These are phyloP conservation scores for Corythornis madagascariensis DNA, from an alignment of 2,113 vertebrate species.

Conservation along the genomic window DNA sequence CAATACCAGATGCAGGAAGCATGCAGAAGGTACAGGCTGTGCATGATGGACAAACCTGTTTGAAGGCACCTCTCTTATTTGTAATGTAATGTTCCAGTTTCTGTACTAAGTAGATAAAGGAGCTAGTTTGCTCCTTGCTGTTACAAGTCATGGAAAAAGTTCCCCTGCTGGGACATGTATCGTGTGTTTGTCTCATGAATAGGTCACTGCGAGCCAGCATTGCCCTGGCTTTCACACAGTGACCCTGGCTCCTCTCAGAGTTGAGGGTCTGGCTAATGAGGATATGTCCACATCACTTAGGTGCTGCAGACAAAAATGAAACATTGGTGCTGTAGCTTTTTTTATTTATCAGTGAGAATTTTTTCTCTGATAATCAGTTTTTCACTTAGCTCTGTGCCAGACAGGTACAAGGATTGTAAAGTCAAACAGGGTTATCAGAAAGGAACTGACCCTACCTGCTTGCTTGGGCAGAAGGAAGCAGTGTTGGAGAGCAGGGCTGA, in stretches of 20 bases:
- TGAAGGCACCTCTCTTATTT: neutral
- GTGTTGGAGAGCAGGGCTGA: neutral
- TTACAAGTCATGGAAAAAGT: conserved; percentile 51
- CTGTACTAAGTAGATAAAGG: neutral
- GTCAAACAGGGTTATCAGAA: neutral
- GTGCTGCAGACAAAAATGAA: neutral
- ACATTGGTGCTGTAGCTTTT: neutral
- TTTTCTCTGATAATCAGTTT: neutral
- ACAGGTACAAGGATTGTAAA: neutral
- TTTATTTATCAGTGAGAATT: neutral
- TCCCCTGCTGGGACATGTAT: neutral
- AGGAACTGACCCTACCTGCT: neutral
- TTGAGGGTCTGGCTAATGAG: neutral
- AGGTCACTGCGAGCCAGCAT: neutral
- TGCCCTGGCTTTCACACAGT: neutral
- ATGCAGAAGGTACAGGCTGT: neutral
- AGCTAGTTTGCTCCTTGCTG: conserved; percentile 2
- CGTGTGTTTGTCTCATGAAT: conserved; percentile 46
- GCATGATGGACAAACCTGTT: neutral
- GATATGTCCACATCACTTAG: accelerated
- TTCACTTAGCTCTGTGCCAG: neutral
- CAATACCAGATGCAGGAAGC: neutral
- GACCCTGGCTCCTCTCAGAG: neutral
- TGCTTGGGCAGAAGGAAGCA: neutral
- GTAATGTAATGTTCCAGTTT: neutral